phyloP scores from a whole-genome alignment of 2,797 vertebrate species.

The Rhabdophis nuchalis region DNA sequence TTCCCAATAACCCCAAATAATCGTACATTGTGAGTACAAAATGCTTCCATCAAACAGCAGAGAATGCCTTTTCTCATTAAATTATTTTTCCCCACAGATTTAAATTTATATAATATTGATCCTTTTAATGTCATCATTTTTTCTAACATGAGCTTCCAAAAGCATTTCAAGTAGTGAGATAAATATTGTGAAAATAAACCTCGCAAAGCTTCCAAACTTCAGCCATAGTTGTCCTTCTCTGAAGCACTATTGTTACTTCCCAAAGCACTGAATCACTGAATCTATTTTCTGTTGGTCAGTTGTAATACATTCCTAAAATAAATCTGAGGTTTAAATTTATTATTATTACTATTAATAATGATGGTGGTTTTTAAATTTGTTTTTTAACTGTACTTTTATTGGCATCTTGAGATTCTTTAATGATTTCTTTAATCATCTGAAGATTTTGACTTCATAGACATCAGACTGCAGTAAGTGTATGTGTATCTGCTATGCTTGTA shows the following conservation, averaged over 20 bases:
- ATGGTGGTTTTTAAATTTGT: neutral
- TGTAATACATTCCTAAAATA: constrained; percentile 24
- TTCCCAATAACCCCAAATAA: constrained; percentile 47
- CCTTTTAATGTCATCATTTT: constrained; percentile 44
- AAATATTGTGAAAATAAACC: constrained; percentile 23
- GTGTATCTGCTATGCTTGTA: neutral
- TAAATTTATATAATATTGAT: constrained; percentile 42
- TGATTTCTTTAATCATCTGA: neutral
- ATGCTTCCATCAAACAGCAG: constrained; percentile 55
- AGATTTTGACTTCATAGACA: neutral
- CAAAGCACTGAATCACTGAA: constrained; percentile 7
- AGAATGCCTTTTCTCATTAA: constrained; percentile 57
- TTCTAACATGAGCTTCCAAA: constrained; percentile 62
- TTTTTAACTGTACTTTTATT: neutral
- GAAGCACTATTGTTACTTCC: constrained; percentile 1
- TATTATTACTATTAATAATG: neutral
- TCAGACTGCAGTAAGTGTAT: neutral
- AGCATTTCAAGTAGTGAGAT: constrained; percentile 55
- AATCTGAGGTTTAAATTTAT: neutral
- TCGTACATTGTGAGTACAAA: constrained; percentile 61
- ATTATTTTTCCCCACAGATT: constrained; percentile 35
- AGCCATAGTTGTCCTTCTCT: constrained; percentile 30
- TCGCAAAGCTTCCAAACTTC: constrained; percentile 46
- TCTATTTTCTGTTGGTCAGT: constrained; percentile 6
- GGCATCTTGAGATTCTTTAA: neutral